Evolutionary conservation across 2,888 invertebrate genomes (phyloP).

Genomic region (Epinotia bilunana): DNA sequence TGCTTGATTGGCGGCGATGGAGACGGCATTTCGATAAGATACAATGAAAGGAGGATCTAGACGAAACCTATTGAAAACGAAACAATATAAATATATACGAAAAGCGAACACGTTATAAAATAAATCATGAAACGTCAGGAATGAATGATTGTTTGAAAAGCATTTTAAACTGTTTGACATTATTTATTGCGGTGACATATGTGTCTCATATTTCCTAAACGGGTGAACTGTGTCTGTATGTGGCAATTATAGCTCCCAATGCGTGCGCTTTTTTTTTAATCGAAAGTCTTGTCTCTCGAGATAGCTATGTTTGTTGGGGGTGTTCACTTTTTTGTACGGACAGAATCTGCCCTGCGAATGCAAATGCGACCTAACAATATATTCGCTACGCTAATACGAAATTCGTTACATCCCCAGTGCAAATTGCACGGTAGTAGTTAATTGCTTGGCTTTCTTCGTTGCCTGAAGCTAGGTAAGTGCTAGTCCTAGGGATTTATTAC

Average conservation of each 20-base stretch:
- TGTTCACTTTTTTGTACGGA: not conserved
- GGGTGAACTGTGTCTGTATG: no score
- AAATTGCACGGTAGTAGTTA: constrained; percentile 60
- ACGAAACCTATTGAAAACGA: not conserved
- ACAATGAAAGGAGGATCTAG: no score
- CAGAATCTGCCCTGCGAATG: not conserved
- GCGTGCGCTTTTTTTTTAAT: no score
- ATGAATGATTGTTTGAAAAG: no score
- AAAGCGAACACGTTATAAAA: not conserved
- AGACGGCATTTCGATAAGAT: not conserved
- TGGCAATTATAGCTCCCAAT: no score
- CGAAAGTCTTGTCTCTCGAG: no score
- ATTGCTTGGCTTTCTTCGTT: constrained; percentile 57
- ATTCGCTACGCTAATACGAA: not conserved
- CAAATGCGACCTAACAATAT: not conserved
- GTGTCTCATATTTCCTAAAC: no score
- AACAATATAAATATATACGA: not conserved
- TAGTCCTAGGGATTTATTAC: constrained; percentile 27
- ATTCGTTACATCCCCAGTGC: constrained; percentile 13
- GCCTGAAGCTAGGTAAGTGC: constrained; percentile 28
- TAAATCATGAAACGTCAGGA: no score
- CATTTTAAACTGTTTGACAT: no score
- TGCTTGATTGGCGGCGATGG: not conserved
- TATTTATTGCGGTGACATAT: no score
- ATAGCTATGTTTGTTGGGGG: no score